These are phyloP conservation scores for Psix sp. DNA, from an alignment of 1,140 invertebrate genomes.

Conservation along the genomic window DNA sequence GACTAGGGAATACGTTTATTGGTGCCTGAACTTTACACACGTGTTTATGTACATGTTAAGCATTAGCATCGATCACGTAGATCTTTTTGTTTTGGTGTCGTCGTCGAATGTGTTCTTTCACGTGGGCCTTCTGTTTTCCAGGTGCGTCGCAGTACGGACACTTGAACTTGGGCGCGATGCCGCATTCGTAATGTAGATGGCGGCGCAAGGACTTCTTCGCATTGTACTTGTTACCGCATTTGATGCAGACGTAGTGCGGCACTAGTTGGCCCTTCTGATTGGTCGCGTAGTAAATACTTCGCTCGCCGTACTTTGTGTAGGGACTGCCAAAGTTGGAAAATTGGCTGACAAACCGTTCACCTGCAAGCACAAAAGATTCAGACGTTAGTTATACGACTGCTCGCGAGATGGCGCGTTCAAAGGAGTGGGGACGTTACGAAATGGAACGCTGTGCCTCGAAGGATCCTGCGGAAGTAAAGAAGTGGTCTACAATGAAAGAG, in stretches of 20 bases:
- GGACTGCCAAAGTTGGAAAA: not conserved
- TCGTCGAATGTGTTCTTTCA: conserved; percentile 76
- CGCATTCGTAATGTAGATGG: conserved; percentile 83
- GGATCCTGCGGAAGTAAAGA: not conserved
- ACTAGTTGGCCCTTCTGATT: conserved; percentile 1
- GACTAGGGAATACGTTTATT: conserved; percentile 44
- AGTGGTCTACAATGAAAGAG: conserved; percentile 26
- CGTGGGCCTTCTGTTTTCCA: conserved; percentile 79
- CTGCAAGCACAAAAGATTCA: too few species aligned
- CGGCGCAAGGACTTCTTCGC: conserved; percentile 80
- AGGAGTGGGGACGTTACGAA: too few species aligned
- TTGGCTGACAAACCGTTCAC: not conserved
- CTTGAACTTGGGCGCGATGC: conserved; percentile 78
- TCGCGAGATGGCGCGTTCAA: too few species aligned
- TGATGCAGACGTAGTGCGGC: conserved; percentile 70
- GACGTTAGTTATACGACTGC: too few species aligned
- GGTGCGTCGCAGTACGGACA: conserved; percentile 79
- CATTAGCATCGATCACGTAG: conserved; percentile 36
- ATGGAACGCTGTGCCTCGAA: too few species aligned
- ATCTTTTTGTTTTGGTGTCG: conserved; percentile 60
- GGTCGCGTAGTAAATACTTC: not conserved
- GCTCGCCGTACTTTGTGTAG: too few species aligned
- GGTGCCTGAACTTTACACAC: conserved; percentile 1
- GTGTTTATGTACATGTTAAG: conserved; percentile 28
- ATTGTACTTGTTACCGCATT: conserved; percentile 80